These are phyloP conservation scores for Eueremaeus valkanovi DNA, from an alignment of 2,888 invertebrate species.

Conservation along the genomic window DNA sequence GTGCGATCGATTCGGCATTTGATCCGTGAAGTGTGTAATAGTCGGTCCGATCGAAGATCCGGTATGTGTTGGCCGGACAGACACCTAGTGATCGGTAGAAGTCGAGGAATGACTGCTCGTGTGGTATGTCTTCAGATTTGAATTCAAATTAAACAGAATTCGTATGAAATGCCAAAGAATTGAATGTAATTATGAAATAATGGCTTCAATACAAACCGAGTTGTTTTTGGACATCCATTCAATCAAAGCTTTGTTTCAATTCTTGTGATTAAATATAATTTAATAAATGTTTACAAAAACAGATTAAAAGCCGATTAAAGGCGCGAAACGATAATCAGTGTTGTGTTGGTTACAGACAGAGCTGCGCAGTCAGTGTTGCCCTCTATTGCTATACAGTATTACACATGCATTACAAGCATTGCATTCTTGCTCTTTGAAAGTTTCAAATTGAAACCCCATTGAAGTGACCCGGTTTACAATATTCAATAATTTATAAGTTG, in stretches of 20 bases:
- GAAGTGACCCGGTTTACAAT: too few relatives aligned
- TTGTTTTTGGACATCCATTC: conserved; percentile 21
- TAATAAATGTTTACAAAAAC: background rate
- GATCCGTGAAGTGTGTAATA: conserved; percentile 40
- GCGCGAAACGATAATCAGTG: too few relatives aligned
- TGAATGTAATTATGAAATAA: background rate
- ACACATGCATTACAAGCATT: too few relatives aligned
- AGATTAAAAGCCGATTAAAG: background rate
- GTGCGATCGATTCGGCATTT: conserved; percentile 38
- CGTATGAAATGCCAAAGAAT: too few relatives aligned
- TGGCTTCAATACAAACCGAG: conserved; percentile 2
- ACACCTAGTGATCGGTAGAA: conserved; percentile 7
- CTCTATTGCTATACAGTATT: too few relatives aligned
- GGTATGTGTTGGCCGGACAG: background rate
- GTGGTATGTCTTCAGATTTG: conserved; percentile 11
- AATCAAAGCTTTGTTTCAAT: background rate
- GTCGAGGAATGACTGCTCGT: conserved; percentile 9
- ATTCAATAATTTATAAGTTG: too few relatives aligned
- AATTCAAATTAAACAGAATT: background rate
- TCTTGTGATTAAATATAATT: background rate
- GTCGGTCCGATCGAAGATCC: conserved; percentile 27
- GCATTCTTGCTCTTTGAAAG: too few relatives aligned
- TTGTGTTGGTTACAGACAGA: too few relatives aligned
- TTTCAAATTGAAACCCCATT: too few relatives aligned
- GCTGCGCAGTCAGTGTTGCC: too few relatives aligned